These are phyloP conservation scores for Epinephelus moara DNA, from an alignment of 2,113 vertebrate genomes.

Conservation along the genomic window DNA sequence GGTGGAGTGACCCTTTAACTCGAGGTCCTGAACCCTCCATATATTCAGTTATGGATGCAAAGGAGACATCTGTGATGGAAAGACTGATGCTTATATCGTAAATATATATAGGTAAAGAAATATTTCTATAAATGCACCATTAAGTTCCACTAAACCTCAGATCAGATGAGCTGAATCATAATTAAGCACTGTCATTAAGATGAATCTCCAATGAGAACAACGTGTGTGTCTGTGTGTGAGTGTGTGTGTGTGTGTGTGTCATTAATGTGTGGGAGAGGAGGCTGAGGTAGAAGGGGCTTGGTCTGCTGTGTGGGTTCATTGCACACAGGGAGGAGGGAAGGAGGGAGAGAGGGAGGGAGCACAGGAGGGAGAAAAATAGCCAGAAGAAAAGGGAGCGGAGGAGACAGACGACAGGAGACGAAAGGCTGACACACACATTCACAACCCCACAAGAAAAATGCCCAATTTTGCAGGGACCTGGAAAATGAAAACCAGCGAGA, in stretches of 20 bases:
- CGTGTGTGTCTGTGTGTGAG: constrained; percentile 17
- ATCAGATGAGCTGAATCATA: constrained; percentile 4
- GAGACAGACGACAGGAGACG: constrained; percentile 57
- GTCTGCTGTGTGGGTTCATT: constrained; percentile 61
- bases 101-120: neutral
- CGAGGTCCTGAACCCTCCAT: neutral
- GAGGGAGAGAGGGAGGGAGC: constrained; percentile 39
- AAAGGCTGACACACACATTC: constrained; percentile 26
- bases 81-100: neutral
- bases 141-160: constrained; percentile 2
- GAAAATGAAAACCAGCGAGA: constrained; percentile 94
- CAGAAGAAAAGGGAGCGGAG: constrained; percentile 59
- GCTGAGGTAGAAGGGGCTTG: constrained; percentile 41
- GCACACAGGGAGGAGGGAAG: constrained; percentile 54
- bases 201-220: constrained; percentile 32
- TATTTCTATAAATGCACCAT: constrained; percentile 3
- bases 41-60: neutral
- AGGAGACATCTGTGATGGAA: neutral
- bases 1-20: neutral
- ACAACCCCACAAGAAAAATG: constrained; percentile 81
- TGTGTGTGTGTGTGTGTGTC: constrained; percentile 19
- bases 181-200: constrained; percentile 4
- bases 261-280: constrained; percentile 38
- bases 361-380: constrained; percentile 43
- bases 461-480: constrained; percentile 91